These are phyloP conservation scores for Coenonympha arcania DNA, from an alignment of 2,888 invertebrate genomes.

Conservation along the genomic window DNA sequence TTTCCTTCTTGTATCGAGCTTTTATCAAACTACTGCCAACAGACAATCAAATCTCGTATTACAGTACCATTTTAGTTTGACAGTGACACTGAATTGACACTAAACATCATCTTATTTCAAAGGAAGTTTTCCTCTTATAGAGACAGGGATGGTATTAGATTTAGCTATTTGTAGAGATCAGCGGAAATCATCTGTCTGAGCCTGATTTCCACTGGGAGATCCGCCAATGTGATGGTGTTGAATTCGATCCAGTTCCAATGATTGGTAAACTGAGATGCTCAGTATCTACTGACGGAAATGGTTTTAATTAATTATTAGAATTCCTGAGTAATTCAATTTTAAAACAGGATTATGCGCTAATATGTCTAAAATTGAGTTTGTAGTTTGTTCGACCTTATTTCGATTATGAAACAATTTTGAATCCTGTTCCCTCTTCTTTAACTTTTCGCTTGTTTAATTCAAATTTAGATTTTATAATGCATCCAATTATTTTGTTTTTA, in stretches of 20 bases:
- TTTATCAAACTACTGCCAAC: too few relatives aligned
- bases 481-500: too few relatives aligned
- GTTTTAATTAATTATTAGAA: constrained; percentile 39
- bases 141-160: not conserved
- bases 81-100: not conserved
- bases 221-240: constrained; percentile 59
- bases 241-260: constrained; percentile 49
- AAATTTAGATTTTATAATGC: too few relatives aligned
- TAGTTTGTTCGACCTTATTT: too few relatives aligned
- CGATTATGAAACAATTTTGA: too few relatives aligned
- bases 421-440: too few relatives aligned
- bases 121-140: not conserved
- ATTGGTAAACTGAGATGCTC: constrained; percentile 51
- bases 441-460: too few relatives aligned
- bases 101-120: constrained; percentile 1
- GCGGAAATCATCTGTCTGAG: constrained; percentile 71
- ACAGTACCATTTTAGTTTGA: not conserved
- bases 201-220: constrained; percentile 59
- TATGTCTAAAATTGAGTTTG: too few relatives aligned
- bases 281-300: constrained; percentile 41
- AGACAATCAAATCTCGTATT: not conserved
- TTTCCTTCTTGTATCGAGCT: too few relatives aligned
- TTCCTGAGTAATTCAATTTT: not conserved
- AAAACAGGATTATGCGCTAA: too few relatives aligned
- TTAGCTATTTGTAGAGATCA: constrained; percentile 27